phyloP scores from a whole-genome alignment of 2,888 invertebrate genomes.

The Nebria salina region DNA sequence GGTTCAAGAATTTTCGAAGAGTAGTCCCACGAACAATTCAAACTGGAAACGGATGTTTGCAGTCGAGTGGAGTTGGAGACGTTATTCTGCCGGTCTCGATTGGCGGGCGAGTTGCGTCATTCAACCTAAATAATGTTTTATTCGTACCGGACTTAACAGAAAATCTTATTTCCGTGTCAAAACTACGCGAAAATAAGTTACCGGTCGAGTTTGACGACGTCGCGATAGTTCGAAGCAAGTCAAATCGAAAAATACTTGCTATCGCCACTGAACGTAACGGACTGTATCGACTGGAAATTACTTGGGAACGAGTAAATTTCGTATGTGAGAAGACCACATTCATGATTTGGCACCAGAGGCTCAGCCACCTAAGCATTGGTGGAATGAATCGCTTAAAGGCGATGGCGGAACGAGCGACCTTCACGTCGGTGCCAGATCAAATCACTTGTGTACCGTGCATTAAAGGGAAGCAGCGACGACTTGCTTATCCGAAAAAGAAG shows the following conservation, averaged over 20 bases:
- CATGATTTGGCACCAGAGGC: conserved; percentile 37
- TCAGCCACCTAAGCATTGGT: conserved; percentile 20
- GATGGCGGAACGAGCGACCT: conserved; percentile 17
- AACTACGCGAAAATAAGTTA: conserved; percentile 27
- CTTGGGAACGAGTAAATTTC: conserved; percentile 7
- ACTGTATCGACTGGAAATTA: not conserved
- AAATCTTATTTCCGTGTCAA: conserved; percentile 26
- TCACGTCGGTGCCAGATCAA: conserved; percentile 36
- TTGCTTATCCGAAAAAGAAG: conserved; percentile 50
- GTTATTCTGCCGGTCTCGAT: too few relatives aligned
- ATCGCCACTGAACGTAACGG: conserved; percentile 7
- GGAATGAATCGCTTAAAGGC: conserved; percentile 28
- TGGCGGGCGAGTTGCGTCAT: too few relatives aligned
- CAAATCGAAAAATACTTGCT: conserved; percentile 12
- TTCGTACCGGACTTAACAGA: conserved; percentile 23
- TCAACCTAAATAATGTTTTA: not conserved
- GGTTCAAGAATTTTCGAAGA: too few relatives aligned
- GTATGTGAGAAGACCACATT: not conserved
- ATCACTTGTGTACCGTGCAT: conserved; percentile 49
- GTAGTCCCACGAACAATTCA: too few relatives aligned
- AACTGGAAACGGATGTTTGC: too few relatives aligned
- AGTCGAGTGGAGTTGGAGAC: too few relatives aligned
- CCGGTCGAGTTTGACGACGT: conserved; percentile 11
- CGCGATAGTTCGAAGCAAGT: conserved; percentile 12
- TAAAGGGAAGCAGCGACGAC: conserved; percentile 53